A percentile compares a stretch with the other conserved stretches of the same genome.
Conservation (phyloP, 2,113 vertebrate species). For the Dendropsophus ebraccatus region DNA sequence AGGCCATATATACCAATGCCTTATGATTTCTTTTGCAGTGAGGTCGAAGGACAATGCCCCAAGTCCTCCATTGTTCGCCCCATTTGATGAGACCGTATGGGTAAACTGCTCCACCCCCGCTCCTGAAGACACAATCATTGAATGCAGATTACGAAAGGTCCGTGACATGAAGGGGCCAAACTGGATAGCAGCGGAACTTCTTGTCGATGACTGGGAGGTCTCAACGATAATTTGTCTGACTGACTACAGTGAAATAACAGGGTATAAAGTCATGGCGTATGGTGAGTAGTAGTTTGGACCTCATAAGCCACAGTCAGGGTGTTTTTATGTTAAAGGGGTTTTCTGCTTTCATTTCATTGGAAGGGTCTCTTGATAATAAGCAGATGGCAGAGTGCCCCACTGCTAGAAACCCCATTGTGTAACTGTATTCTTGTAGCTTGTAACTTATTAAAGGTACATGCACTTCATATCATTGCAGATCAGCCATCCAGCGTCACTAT, state of each 20-base stretch:
- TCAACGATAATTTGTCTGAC: neutral
- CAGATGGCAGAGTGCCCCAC: no score
- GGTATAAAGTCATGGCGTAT: neutral
- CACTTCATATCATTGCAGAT: no score
- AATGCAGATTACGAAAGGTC: neutral
- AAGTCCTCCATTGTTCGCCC: neutral
- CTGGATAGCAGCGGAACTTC: neutral
- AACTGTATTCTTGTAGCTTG: no score
- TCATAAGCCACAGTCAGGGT: neutral
- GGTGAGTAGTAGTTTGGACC: neutral
- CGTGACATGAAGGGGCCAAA: neutral
- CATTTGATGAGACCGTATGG: no score
- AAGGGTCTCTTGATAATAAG: neutral
- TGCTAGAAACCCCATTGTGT: no score
- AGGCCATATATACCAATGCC: neutral
- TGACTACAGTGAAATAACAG: rapidly evolving
- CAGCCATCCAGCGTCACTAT: neutral
- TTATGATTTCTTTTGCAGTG: constrained; percentile 23
- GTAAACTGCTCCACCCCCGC: constrained; percentile 3
- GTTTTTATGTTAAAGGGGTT: neutral
- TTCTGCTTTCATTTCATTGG: neutral
- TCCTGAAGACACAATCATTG: neutral
- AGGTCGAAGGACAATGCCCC: neutral
- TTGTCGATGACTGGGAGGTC: neutral
- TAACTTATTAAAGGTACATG: no score